A percentile compares a stretch with the other conserved stretches of the same genome.
These are phyloP conservation scores for Chionis minor DNA, from an alignment of 2,113 vertebrate genomes.

Conservation along the genomic window DNA sequence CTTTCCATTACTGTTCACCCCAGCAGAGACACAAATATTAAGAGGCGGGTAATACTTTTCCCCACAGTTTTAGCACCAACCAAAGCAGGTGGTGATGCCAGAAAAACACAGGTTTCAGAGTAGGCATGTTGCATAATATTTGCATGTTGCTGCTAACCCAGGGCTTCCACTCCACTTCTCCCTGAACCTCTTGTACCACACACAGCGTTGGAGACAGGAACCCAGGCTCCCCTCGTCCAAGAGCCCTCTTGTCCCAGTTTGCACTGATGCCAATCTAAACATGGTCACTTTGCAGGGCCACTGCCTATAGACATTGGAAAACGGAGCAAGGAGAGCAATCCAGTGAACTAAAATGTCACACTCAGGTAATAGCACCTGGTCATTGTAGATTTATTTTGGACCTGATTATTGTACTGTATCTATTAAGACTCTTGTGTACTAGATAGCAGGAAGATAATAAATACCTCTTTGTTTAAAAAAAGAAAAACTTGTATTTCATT, in stretches of 20 bases:
- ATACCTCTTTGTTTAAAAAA: background rate
- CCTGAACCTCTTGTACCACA: background rate
- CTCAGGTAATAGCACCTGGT: background rate
- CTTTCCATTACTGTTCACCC: background rate
- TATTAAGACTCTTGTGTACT: background rate
- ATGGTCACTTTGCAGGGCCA: background rate
- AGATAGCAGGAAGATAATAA: background rate
- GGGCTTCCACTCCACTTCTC: background rate
- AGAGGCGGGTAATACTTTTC: background rate
- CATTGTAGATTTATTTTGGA: background rate
- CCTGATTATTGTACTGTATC: background rate
- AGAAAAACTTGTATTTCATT: background rate
- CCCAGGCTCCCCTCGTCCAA: accelerated
- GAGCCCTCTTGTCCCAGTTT: background rate
- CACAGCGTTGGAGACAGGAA: accelerated
- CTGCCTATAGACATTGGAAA: background rate
- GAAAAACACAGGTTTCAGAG: background rate
- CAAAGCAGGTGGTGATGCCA: background rate
- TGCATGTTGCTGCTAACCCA: background rate
- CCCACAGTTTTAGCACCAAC: background rate
- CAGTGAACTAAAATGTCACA: background rate
- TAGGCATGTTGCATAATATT: background rate
- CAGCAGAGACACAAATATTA: background rate
- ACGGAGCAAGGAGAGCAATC: background rate
- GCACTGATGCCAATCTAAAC: background rate